Base-by-base conservation (phyloP, 2,797 vertebrate genomes). In the Cryptoblepharus egeriae region DNA sequence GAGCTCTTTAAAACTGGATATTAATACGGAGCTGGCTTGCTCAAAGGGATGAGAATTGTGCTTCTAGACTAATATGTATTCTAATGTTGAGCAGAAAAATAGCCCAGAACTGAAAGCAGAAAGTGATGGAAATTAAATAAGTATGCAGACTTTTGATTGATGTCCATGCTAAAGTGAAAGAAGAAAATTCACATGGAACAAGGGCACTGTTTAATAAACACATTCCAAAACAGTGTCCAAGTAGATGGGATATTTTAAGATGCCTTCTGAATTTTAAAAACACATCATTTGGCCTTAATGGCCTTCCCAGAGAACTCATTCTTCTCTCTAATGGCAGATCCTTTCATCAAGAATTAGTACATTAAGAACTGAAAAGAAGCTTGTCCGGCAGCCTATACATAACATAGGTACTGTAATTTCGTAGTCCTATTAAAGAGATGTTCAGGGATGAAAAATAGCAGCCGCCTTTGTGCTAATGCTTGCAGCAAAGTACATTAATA, bases 281-380 rank as follows among this genome's bases (percentile, higher is more conserved):
- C 45, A 75, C 37, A 81, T 68, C 75, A 64, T 80, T 81, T 75
- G 60, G 63, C 35, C 42, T 77, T 81, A 84, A 74, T 84, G 75
- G 78, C 37, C 64, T 81, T 73, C 70, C 57, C 35, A 57, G 64
- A 70, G 10, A 87, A 39, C 70, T 78, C 75, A 77, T 81, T 81
- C 74, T 81, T 87, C 75, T 81, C 57, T 58, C 65, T 84, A 81
- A 87, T 84, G 57, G 78, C 49, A 74, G 39, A 85, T 71, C 82
- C 69, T 68, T 82, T 82, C 75, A 78, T 82, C 84, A 82, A 82
- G 55, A 68, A 69, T 82, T 63, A 78, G 60, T 63, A 76, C 61
- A 77, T 32, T 75, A 79, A 49, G 58, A 61, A 77, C 63, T 85
- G 69, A 85, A 78, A 85, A 78, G 75, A 84, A 83, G 60, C 22